Base-by-base conservation (phyloP, 1,140 invertebrate species). In the Danaus melanippus region DNA sequence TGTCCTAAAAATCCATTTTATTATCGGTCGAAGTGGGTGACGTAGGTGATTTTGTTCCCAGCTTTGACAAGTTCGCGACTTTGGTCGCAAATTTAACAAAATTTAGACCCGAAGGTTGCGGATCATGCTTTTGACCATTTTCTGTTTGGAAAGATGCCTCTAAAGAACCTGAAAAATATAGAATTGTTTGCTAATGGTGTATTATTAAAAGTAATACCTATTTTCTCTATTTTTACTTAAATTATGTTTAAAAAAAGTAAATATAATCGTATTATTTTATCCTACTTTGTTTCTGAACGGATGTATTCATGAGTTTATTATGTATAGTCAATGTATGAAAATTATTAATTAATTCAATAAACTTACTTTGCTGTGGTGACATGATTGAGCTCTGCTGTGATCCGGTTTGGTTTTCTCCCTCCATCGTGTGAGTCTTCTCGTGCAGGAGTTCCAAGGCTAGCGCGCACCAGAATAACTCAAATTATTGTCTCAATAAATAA, bases 331-430 rank as follows among this genome's bases (percentile, higher is more conserved):
- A 32, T 32, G 21, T 32, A 32, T 32, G 21, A 32, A 32, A 4
- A 4, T 32, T 32, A 3, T 32, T 7, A 4, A 32, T 32, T 5
- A 3, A 32, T 42, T 42, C 41, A 52, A 44, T 48, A 43, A 53
- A 66, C 82, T 82, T 66, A 84, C 83, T 80, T 53, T 84, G 79
- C 56, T 83, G 80, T 8, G 83, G 79, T 10, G 83, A 83, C 58
- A 80, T 67, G 11, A 79, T 75, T n/a, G 80, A 81, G 58, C 79
- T 86, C 9, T 50, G 76, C 60, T 78, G 79, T 0, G 80, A 79
- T 51, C 60, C 74, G 21, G 58, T 66, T 46, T 80, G 71, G 42
- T 77, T 76, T 47, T 83, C 70, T 5, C 49, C 65, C 41, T 79
- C 78, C 78, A 83, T 83, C 12, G 60, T 47, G 11, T 65, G 69